Evolutionary conservation across 2,113 vertebrate genomes (phyloP).

Genomic region (Apteryx owenii): DNA sequence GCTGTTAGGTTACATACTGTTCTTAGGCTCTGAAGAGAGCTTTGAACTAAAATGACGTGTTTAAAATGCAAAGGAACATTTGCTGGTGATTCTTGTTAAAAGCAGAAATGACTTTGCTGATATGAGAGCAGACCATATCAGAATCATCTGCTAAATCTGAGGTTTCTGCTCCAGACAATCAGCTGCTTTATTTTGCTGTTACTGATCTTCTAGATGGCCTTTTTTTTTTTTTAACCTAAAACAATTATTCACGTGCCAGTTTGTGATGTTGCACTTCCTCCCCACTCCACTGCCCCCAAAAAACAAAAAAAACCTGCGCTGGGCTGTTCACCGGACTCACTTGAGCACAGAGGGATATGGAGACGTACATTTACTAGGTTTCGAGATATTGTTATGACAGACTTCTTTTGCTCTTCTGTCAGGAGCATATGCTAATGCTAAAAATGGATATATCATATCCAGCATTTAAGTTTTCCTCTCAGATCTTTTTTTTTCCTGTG

Average conservation of each 20-base stretch:
- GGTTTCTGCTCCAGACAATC: not conserved
- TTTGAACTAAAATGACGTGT: not conserved
- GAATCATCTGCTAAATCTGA: not conserved
- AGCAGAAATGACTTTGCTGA: not conserved
- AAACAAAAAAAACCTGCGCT: not conserved
- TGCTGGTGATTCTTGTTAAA: not conserved
- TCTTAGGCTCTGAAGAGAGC: not conserved
- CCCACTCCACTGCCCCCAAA: not conserved
- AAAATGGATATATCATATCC: not conserved
- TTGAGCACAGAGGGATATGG: not conserved
- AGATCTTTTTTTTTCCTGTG: not conserved
- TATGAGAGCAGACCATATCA: not conserved
- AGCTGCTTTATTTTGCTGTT: not conserved
- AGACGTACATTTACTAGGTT: not conserved
- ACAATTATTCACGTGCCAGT: fast-evolving
- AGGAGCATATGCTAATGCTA: not conserved
- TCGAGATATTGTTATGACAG: not conserved
- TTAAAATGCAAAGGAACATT: not conserved
- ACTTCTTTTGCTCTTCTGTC: not conserved
- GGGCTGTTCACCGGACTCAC: not conserved
- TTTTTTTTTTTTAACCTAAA: fast-evolving
- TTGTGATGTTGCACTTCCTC: not conserved
- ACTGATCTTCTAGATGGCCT: not conserved
- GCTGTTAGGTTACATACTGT: not conserved
- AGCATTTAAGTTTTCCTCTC: not conserved